Evolutionary conservation across 2,888 invertebrate species (phyloP).

Genomic region (Oscheius sp.): DNA sequence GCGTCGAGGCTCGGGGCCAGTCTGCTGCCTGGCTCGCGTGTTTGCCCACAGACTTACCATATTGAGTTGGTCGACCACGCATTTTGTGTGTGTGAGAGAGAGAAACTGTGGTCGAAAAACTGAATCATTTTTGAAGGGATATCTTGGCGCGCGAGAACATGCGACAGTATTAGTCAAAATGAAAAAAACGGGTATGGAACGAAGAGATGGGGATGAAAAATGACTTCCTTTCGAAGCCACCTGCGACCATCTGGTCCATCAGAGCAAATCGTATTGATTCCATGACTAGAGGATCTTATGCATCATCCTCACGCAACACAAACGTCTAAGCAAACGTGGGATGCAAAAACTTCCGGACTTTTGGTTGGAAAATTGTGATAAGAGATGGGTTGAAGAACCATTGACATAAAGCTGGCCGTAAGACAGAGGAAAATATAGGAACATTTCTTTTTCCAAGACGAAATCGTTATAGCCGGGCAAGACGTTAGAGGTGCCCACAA

Average conservation of each 20-base stretch:
- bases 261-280: conserved; percentile 7
- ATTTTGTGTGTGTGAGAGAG: conserved; percentile 18
- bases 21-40: conserved; percentile 29
- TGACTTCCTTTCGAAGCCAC: neutral
- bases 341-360: too few species aligned
- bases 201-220: neutral
- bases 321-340: too few species aligned
- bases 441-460: neutral
- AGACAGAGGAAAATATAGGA: neutral
- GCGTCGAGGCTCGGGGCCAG: conserved; percentile 30
- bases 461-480: neutral
- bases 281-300: neutral
- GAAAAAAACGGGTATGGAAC: too few species aligned
- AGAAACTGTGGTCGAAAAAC: neutral
- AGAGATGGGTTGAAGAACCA: too few species aligned
- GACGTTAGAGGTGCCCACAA: neutral
- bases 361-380: neutral
- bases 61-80: conserved; percentile 37
- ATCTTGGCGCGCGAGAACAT: too few species aligned
- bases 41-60: conserved; percentile 39
- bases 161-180: too few species aligned
- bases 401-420: neutral
- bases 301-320: too few species aligned
- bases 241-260: neutral
- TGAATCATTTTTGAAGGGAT: neutral